Evolutionary conservation across 2,888 invertebrate genomes (phyloP).

Genomic region (Himalopsyche anomala): DNA sequence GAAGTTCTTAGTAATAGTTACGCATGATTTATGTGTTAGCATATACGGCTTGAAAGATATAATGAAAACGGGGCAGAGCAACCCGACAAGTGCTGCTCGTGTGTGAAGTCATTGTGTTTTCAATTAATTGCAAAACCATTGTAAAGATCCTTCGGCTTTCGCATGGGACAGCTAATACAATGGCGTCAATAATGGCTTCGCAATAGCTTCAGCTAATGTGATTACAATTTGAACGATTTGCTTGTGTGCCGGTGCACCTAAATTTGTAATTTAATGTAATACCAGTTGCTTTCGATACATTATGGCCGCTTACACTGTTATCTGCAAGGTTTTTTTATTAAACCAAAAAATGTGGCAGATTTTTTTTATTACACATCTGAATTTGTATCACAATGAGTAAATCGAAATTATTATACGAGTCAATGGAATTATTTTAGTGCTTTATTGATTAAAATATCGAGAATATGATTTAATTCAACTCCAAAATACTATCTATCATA

Average conservation of each 20-base stretch:
- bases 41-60: slow-evolving; percentile 13
- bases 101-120: slow-evolving; percentile 43
- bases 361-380: neutral
- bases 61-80: slow-evolving; percentile 25
- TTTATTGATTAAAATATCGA: no score
- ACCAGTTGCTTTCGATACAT: slow-evolving; percentile 44
- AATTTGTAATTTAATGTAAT: slow-evolving; percentile 60
- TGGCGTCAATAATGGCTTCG: slow-evolving; percentile 58
- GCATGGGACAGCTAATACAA: slow-evolving; percentile 53
- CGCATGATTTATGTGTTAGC: slow-evolving; percentile 44
- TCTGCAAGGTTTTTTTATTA: neutral
- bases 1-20: slow-evolving; percentile 38
- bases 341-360: neutral
- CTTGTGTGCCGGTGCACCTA: slow-evolving; percentile 52
- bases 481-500: no score
- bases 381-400: no score
- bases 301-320: neutral
- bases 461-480: no score
- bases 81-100: slow-evolving; percentile 25
- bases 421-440: no score
- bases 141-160: slow-evolving; percentile 55
- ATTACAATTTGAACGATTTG: slow-evolving; percentile 63
- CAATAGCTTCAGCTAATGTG: slow-evolving; percentile 61
- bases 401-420: no score
- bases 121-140: slow-evolving; percentile 58